These are phyloP conservation scores for Drosophila seclusa DNA, from an alignment of 2,888 invertebrate species.

Conservation along the genomic window DNA sequence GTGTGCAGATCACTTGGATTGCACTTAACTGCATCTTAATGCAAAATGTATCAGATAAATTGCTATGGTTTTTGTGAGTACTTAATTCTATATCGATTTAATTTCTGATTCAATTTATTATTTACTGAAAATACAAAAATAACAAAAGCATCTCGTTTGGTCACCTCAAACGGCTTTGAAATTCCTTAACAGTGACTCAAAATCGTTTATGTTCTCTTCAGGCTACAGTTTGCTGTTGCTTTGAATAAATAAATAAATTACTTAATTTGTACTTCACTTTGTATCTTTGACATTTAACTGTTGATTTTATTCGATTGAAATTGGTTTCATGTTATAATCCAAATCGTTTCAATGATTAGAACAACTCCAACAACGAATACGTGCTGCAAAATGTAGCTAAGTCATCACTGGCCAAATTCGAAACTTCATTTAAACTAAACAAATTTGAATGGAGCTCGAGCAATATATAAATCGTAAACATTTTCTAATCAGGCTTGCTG, in stretches of 20 bases:
- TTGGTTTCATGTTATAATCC: slow-evolving; percentile 5
- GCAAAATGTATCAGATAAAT: not conserved
- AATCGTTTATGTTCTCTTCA: slow-evolving; percentile 6
- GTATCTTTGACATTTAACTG: slow-evolving; percentile 47
- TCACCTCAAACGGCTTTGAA: slow-evolving; percentile 16
- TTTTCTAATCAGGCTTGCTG: slow-evolving; percentile 14
- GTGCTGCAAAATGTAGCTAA: not conserved
- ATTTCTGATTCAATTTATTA: not conserved
- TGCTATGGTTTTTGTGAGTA: too few species aligned
- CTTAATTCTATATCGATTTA: not conserved
- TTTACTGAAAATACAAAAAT: not conserved
- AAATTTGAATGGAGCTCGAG: too few species aligned
- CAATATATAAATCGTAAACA: not conserved
- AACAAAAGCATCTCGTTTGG: slow-evolving; percentile 1
- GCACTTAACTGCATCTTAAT: not conserved
- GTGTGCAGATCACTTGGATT: not conserved
- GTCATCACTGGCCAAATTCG: not conserved
- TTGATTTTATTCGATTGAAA: slow-evolving; percentile 4
- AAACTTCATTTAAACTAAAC: not conserved
- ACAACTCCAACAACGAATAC: not conserved
- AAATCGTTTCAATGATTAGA: not conserved
- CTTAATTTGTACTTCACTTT: slow-evolving; percentile 6
- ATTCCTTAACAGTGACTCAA: slow-evolving; percentile 33
- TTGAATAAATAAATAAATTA: slow-evolving; percentile 44
- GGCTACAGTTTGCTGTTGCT: slow-evolving; percentile 5